Evolutionary conservation across 2,113 vertebrate genomes (phyloP), one percentile per base, ranked within the genome.

Genomic region (Ctenomys sociabilis): DNA sequence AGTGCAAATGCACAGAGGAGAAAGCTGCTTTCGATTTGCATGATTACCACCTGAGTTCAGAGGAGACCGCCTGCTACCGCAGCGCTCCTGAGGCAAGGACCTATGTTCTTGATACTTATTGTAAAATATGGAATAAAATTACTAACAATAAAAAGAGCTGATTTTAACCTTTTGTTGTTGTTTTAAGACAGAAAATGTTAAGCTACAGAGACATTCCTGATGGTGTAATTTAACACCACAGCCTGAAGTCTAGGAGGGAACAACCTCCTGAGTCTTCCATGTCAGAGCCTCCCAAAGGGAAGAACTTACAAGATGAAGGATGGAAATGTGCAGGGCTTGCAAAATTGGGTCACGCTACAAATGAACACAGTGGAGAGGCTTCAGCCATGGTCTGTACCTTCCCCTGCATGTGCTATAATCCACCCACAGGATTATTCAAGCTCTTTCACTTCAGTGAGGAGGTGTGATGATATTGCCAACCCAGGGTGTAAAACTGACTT

Each of bases 11-110:
- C 92, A 85, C 3, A 2, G 94, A 85, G 35, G 94, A 88, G 96
- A 84, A 97, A 97, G 84, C 94, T 97, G 96, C 77, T 97, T 98
- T 97, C 54, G 14, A 96, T 98, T 96, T 98, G 91, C 88, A 54
- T 88, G 59, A 81, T 85, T 96, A 94, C 45, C 83, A 87, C 84
- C 59, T 0, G 26, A 82, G 78, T 66, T 68, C 54, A 66, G 37
- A 40, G 14, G 84, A 61, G 54, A 92, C 45, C 32, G 35, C 26
- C 35, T 22, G 88, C 63, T 64, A 0, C 17, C 24, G 43, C 75
- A 90, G 85, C 77, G 93, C 28, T 91, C 66, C 40, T 45, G 3
- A 3, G n/a, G 95, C 28, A n/a, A 0, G 54, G 92, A 4, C 14
- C 88, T 80, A 78, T 16, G 54, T 59, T 66, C 85, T 81, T 8